A percentile compares a stretch with the other conserved stretches of the same genome.
Evolutionary conservation across 2,797 vertebrate species (phyloP).

Genomic region (Bucorvus abyssinicus): DNA sequence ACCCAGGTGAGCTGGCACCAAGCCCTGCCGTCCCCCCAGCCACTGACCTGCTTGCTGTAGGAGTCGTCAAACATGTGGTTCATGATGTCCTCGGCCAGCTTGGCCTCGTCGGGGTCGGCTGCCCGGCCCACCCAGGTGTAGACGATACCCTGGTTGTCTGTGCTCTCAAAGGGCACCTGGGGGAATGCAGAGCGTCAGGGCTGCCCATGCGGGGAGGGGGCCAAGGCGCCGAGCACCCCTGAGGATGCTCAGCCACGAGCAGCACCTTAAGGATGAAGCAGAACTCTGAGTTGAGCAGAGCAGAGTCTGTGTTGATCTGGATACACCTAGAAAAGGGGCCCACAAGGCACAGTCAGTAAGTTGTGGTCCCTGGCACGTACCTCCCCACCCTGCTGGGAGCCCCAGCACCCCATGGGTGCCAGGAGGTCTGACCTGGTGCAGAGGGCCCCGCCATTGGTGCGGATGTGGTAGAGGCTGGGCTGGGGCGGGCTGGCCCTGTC

Average conservation of each 20-base stretch:
- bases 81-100: slow-evolving; percentile 95
- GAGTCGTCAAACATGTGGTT: slow-evolving; percentile 96
- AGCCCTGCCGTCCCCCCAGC: neutral
- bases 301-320: slow-evolving; percentile 91
- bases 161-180: slow-evolving; percentile 98
- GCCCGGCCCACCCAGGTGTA: slow-evolving; percentile 98
- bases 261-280: slow-evolving; percentile 96
- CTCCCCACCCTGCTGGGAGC: neutral
- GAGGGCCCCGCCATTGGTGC: slow-evolving; percentile 94
- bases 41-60: slow-evolving; percentile 93
- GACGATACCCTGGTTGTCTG: slow-evolving; percentile 96
- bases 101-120: slow-evolving; percentile 93
- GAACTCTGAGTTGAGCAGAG: slow-evolving; percentile 95
- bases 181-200: neutral
- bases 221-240: neutral
- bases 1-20: neutral
- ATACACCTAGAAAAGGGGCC: slow-evolving; percentile 82
- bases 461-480: slow-evolving; percentile 95
- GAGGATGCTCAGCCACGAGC: neutral
- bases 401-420: neutral
- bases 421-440: slow-evolving; percentile 89
- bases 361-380: neutral
- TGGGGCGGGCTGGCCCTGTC: slow-evolving; percentile 82
- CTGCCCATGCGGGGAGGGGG: neutral
- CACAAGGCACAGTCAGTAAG: neutral